phyloP scores from a whole-genome alignment of 2,113 vertebrate species.

The Motacilla tschutschensis region DNA sequence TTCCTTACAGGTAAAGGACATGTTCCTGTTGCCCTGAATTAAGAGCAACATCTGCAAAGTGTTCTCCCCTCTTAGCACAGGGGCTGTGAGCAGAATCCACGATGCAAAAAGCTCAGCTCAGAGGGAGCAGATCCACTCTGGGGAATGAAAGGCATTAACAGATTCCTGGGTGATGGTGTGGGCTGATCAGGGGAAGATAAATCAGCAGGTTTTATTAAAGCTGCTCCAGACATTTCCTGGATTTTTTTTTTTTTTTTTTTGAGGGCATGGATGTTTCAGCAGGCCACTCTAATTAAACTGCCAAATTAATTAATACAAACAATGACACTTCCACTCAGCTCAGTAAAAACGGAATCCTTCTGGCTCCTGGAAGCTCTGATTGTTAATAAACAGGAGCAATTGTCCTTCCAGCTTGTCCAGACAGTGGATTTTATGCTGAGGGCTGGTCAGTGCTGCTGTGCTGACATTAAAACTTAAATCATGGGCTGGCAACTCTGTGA shows the following conservation, averaged over 20 bases:
- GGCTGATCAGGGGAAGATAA: background rate
- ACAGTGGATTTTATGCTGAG: background rate
- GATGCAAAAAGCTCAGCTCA: background rate
- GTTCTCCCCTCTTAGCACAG: background rate
- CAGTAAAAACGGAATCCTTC: background rate
- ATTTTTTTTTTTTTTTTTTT: background rate
- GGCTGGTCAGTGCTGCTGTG: background rate
- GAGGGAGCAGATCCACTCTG: background rate
- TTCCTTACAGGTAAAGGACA: background rate
- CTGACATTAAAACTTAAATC: background rate
- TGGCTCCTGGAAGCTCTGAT: background rate
- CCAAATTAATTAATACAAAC: background rate
- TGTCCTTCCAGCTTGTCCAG: background rate
- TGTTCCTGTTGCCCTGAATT: background rate
- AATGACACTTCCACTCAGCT: fast-evolving
- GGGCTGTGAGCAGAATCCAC: background rate
- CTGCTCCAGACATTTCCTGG: background rate
- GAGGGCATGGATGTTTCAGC: background rate
- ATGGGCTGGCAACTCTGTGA: background rate
- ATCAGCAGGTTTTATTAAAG: background rate
- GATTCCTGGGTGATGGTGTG: fast-evolving
- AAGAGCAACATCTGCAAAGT: background rate
- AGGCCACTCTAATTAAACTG: background rate
- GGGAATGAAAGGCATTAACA: background rate
- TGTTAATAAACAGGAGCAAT: background rate